These are phyloP conservation scores for Falco berigora DNA, from an alignment of 2,797 vertebrate genomes.

Conservation along the genomic window DNA sequence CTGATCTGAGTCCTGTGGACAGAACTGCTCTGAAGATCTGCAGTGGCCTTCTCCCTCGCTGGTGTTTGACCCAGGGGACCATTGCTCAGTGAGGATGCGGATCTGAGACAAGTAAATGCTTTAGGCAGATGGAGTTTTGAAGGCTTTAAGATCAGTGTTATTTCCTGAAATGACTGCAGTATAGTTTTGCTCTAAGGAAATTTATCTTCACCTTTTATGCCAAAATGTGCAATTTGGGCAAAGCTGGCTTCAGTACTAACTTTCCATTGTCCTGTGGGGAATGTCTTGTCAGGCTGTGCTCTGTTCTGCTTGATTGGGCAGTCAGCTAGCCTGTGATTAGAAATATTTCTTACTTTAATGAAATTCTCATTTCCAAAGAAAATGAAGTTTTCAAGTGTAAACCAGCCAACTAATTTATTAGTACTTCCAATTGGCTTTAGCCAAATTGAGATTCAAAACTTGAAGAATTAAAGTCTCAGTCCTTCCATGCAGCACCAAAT, in stretches of 20 bases:
- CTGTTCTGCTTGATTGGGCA: background rate
- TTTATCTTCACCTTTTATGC: background rate
- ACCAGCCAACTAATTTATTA: background rate
- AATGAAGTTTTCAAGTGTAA: background rate
- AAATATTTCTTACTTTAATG: background rate
- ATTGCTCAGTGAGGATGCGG: rapidly evolving
- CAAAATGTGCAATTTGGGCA: background rate
- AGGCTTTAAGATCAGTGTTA: background rate
- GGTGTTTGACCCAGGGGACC: background rate
- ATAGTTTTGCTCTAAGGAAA: background rate
- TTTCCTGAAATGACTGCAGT: background rate
- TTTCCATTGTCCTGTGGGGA: background rate
- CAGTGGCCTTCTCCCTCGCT: background rate
- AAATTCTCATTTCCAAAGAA: background rate
- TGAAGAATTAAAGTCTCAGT: background rate
- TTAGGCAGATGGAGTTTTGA: background rate
- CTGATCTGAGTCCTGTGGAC: background rate
- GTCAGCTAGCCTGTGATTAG: background rate
- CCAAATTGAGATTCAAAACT: background rate
- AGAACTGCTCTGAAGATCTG: background rate
- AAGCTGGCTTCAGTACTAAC: background rate
- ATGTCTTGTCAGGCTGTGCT: background rate
- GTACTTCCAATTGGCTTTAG: background rate
- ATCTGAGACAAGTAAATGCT: background rate
- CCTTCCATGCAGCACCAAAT: background rate